Base-by-base conservation (phyloP, 92 coral and sea anemone genomes). In the Desmophyllum pertusum region DNA sequence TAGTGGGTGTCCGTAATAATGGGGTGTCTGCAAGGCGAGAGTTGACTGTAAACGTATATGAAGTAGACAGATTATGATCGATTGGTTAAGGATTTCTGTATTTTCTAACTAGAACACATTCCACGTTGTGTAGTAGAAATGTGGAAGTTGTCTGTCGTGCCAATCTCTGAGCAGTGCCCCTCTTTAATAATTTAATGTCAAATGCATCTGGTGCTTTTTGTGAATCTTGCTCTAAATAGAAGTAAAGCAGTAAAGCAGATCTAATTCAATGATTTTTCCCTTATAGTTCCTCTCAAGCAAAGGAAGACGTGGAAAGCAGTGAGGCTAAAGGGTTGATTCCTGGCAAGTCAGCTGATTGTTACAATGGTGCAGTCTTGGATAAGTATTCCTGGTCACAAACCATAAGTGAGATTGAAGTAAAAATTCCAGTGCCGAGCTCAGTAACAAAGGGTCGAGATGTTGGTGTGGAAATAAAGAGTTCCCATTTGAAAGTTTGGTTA, bases 361-460 rank as follows among this genome's bases (percentile, higher is more conserved):
- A 92, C 84, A 96, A 96, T 92, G 99, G 99, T 41, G 99, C 95
- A 35, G 89, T 89, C 21, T 87, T 94, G 59, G 98, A 96, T 70
- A 89, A 81, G 45, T 96, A 96, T 73, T 87, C 91, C 40, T 96
- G 99, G 99, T 94, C 99, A 61, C 99, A 96, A 65, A 90, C 98
- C 61, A 95, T 95, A 36, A 84, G 72, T 70, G 99, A 96, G 55
- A 87, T 96, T 70, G 99, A 96, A 45, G 84, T 96, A 19, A 89
- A 92, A 81, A 91, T 96, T 9, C 99, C 99, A 53, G 94, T 96
- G 52, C 95, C 97, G 10, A 61, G 71, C 13, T 80, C 92, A 36
- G 74, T 96, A 68, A 87, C 67, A 19, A 93, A 93, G 65, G 99
- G 95, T 38, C 92, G 95, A 73, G 98, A 96, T 87, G 86, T 96